Percentiles rank a stretch among this genome's conserved stretches.
Evolutionary conservation across 1,140 invertebrate species (phyloP).

Genomic region (Marisa cornuarietis): DNA sequence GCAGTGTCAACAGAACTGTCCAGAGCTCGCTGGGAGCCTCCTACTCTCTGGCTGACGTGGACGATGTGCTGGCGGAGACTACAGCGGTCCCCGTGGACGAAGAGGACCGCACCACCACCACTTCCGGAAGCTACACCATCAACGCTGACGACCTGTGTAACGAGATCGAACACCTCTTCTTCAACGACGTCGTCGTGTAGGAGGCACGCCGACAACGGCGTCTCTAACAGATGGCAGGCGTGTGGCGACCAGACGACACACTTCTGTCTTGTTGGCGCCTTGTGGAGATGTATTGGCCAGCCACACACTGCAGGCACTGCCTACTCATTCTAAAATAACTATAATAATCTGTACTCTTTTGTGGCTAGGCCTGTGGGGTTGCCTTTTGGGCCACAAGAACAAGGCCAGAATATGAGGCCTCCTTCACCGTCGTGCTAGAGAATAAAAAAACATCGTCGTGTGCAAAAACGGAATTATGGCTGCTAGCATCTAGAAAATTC

Average conservation of each 20-base stretch:
- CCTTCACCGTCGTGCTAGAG: no score
- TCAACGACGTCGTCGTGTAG: constrained; percentile 57
- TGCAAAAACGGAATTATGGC: no score
- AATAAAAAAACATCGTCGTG: no score
- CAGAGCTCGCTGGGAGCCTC: constrained; percentile 42
- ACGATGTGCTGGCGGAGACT: constrained; percentile 45
- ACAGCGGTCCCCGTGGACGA: constrained; percentile 32
- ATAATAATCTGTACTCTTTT: no score
- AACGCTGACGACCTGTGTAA: constrained; percentile 60
- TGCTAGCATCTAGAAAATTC: no score
- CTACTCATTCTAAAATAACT: no score
- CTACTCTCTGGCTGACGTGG: constrained; percentile 56
- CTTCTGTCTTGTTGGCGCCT: no score
- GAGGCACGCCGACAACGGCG: not conserved
- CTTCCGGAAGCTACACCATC: constrained; percentile 58
- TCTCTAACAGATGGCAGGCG: not conserved
- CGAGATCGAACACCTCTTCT: constrained; percentile 61
- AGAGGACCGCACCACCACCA: constrained; percentile 53
- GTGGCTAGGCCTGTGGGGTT: no score
- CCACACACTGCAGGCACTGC: no score
- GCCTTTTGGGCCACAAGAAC: no score
- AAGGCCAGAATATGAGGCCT: no score
- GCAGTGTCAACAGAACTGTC: constrained; percentile 35
- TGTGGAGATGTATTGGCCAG: no score
- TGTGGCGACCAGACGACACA: not conserved